Evolutionary conservation across 2,888 invertebrate genomes (phyloP), one percentile per base, ranked within the genome.

Genomic region (Stratiomys singularior): DNA sequence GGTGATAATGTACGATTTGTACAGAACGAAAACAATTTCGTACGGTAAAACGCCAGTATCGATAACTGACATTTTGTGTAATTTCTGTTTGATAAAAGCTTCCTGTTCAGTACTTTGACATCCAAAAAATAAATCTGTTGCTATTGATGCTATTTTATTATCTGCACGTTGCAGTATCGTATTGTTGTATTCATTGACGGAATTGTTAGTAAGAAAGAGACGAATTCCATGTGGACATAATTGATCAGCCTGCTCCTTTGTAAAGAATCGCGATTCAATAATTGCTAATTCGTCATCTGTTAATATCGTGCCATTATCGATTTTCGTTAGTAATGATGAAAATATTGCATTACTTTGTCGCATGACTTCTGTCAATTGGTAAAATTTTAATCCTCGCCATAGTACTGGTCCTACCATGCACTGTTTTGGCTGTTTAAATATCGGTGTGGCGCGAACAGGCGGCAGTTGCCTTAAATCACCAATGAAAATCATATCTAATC

Each of bases 401-500:
- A 37, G n/a, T 1, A 3, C n/a, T n/a, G 76, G 71, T 23, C 78
- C 78, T 67, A 27, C 15, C 1, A 80, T 77, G 7, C 28, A 30
- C 66, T 5, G 27, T 60, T 77, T 77, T 47, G 66, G n/a, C 77
- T 64, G 63, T 58, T 78, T 80, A 76, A 82, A 82, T 25, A 82
- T 81, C 44, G 81, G 82, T 71, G n/a, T n/a, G n/a, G n/a, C n/a
- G n/a, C n/a, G n/a, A n/a, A n/a, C n/a, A n/a, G n/a, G n/a, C n/a
- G n/a, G 79, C 60, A 37, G 1, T 77, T 83, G 83, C 27, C 83
- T 83, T n/a, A 56, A 56, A 56, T 86, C 86, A 23, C 84, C 84
- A 79, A 83, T 83, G 1, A 85, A 82, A 79, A 86, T 84, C 0
- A 86, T 72, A 77, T 85, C 82, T 25, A 84, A 56, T 47, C 85